phyloP scores from a whole-genome alignment of 2,113 vertebrate genomes.

The Galemys pyrenaicus region DNA sequence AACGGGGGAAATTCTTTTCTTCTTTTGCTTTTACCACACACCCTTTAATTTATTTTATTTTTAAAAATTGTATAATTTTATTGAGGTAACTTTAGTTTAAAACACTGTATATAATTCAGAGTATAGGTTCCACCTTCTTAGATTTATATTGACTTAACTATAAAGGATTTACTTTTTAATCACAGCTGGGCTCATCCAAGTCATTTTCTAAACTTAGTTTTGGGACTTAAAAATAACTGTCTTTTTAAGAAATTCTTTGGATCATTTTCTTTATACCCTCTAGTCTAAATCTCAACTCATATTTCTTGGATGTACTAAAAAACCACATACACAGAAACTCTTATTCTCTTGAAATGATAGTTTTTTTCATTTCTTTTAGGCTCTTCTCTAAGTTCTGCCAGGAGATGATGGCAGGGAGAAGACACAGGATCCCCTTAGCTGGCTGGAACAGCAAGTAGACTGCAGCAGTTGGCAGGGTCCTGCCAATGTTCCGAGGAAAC shows the following conservation, averaged over 20 bases:
- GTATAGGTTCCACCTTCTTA: no score
- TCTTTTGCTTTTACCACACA: no score
- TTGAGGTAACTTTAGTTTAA: no score
- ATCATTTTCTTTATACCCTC: conserved; percentile 80
- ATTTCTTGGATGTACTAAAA: conserved; percentile 83
- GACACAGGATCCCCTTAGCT: conserved; percentile 78
- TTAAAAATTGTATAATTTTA: no score
- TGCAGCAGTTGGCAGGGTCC: conserved; percentile 76
- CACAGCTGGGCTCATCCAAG: conserved; percentile 89
- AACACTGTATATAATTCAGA: no score
- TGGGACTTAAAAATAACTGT: conserved; percentile 76
- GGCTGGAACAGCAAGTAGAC: conserved; percentile 76
- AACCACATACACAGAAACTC: conserved; percentile 52
- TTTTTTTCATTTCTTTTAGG: conserved; percentile 81
- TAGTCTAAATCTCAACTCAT: conserved; percentile 83
- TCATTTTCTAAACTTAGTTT: conserved; percentile 88
- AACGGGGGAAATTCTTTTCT: conserved; percentile 78
- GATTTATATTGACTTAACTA: conserved; percentile 81
- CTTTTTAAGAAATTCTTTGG: conserved; percentile 87
- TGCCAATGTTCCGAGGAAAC: conserved; percentile 75
- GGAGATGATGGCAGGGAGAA: conserved; percentile 82
- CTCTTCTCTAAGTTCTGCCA: conserved; percentile 79
- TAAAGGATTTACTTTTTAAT: conserved; percentile 90
- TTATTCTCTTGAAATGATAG: conserved; percentile 81
- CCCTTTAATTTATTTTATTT: no score